A percentile compares a stretch with the other conserved stretches of the same genome.
These are phyloP conservation scores for Valencia hispanica DNA, from an alignment of 2,797 vertebrate genomes.

Conservation along the genomic window DNA sequence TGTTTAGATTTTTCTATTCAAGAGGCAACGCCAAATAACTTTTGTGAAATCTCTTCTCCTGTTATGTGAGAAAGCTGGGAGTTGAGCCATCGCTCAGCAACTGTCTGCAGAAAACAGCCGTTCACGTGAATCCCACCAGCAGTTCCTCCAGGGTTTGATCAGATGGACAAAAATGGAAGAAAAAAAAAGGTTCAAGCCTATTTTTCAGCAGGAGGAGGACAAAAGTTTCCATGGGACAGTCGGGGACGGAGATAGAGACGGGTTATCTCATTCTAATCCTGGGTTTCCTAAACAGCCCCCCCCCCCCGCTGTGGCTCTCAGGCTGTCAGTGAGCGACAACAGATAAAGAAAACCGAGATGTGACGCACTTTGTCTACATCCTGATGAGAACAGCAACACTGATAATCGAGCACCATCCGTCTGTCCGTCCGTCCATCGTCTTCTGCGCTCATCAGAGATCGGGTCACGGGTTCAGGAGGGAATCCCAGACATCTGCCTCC, in stretches of 20 bases:
- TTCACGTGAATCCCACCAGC: neutral
- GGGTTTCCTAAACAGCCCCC: neutral
- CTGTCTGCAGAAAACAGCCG: neutral
- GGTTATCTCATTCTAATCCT: conserved; percentile 1
- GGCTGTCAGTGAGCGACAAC: neutral
- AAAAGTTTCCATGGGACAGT: conserved; percentile 20
- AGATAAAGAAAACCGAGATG: neutral
- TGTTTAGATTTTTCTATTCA: too few relatives aligned
- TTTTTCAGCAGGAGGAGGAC: conserved; percentile 16
- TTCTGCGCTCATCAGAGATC: neutral
- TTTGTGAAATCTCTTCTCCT: neutral
- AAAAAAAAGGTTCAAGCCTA: neutral
- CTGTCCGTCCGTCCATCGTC: neutral
- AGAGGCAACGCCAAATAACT: neutral
- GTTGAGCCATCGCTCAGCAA: neutral
- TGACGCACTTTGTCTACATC: neutral
- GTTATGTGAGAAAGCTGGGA: neutral
- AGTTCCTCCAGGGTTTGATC: neutral
- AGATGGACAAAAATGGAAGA: neutral
- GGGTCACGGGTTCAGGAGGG: neutral
- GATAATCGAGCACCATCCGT: neutral
- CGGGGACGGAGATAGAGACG: conserved; percentile 12
- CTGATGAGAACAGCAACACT: neutral
- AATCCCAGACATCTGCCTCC: neutral
- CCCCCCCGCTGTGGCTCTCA: neutral